Conservation (phyloP, 2,113 vertebrate species). For the Mormyrus lacerda region DNA sequence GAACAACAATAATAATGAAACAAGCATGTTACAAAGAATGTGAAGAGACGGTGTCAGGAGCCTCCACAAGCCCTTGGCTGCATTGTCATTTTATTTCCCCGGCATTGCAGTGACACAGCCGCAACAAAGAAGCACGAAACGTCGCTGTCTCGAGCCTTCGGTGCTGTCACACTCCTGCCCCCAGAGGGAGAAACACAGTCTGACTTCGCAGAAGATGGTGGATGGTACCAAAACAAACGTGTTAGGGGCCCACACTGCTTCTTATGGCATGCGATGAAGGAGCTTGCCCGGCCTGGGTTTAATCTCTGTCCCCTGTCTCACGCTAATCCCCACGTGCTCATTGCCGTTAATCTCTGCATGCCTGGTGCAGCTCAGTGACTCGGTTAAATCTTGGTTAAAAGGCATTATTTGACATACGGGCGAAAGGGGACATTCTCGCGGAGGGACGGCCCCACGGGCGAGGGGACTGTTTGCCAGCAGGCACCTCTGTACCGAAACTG, state of each 20-base stretch:
- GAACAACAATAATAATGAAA: neutral
- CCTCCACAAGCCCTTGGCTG: neutral
- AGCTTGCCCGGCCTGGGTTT: neutral
- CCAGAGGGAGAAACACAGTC: neutral
- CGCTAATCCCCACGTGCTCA: neutral
- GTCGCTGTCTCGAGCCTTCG: neutral
- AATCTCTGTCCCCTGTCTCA: neutral
- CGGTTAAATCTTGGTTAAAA: neutral
- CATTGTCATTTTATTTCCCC: neutral
- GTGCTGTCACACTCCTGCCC: neutral
- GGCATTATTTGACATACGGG: neutral
- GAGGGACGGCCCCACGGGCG: slow-evolving; percentile 13
- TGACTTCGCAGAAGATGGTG: neutral
- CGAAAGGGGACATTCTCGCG: neutral
- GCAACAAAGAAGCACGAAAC: neutral
- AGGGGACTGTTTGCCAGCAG: slow-evolving; percentile 8
- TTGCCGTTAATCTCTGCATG: neutral
- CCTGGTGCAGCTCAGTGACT: neutral
- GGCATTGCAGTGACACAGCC: neutral
- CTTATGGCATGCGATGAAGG: neutral
- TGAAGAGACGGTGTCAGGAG: neutral
- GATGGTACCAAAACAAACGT: neutral
- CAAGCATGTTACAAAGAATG: neutral
- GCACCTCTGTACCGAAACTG: neutral
- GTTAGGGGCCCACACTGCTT: neutral